phyloP scores from a whole-genome alignment of 2,888 invertebrate genomes.

The Monopis laevigella region DNA sequence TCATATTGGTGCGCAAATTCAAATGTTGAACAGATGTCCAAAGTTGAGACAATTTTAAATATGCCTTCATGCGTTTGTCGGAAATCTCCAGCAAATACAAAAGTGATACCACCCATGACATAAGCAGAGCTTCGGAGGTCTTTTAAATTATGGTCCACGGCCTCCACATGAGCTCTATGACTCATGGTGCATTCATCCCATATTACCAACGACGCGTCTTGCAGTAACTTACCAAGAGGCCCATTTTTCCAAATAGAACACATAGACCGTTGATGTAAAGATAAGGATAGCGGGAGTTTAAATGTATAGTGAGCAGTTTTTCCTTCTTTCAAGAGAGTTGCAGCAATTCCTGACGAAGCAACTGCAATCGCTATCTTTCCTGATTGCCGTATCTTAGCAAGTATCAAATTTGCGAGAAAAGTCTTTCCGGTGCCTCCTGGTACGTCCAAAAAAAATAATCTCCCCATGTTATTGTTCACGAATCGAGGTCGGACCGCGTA shows the following conservation, averaged over 20 bases:
- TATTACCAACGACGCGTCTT: slow-evolving; percentile 21
- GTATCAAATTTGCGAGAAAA: no score
- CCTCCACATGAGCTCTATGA: slow-evolving; percentile 19
- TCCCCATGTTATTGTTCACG: not conserved
- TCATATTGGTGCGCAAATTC: not conserved
- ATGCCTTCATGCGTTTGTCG: not conserved
- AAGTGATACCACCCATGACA: not conserved
- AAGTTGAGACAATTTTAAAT: not conserved
- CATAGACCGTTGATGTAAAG: slow-evolving; percentile 19
- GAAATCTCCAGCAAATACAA: not conserved
- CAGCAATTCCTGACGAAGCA: no score
- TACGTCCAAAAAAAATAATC: not conserved
- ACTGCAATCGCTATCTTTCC: no score
- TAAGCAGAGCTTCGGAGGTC: not conserved
- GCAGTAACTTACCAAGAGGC: slow-evolving; percentile 26
- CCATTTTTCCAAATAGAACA: slow-evolving; percentile 25
- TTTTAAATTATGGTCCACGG: slow-evolving; percentile 13
- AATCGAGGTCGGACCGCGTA: slow-evolving; percentile 25
- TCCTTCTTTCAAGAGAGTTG: no score
- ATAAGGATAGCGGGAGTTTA: slow-evolving; percentile 19
- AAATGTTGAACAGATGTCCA: not conserved
- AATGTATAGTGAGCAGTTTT: no score
- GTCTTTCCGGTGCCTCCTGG: no score
- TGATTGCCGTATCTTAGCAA: no score
- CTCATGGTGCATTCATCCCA: slow-evolving; percentile 23